Conservation (phyloP, 1,140 invertebrate genomes). For the Pantala flavescens region DNA sequence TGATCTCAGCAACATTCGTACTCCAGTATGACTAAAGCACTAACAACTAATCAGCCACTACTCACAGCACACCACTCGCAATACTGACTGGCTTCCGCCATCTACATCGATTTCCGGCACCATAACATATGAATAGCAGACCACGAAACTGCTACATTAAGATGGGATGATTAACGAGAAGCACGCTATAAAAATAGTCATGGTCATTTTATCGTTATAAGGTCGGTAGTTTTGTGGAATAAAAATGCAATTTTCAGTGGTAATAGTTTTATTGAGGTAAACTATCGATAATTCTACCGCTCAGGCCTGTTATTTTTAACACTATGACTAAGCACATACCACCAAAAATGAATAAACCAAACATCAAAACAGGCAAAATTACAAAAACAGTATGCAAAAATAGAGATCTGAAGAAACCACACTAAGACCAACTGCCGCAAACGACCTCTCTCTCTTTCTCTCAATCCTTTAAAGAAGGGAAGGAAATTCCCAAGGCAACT, state of each 20-base stretch:
- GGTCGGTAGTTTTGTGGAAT: not conserved
- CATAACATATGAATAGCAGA: too few species aligned
- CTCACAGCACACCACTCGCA: too few species aligned
- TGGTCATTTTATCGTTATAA: not conserved
- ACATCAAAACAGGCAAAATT: not conserved
- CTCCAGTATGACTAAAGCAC: not conserved
- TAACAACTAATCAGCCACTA: too few species aligned
- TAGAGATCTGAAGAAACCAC: conserved; percentile 1
- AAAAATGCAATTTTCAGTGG: not conserved
- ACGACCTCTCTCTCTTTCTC: not conserved
- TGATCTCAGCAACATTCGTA: not conserved
- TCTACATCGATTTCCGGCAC: too few species aligned
- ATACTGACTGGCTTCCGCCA: too few species aligned
- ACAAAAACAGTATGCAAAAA: conserved; percentile 10
- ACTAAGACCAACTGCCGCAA: not conserved
- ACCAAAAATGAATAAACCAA: not conserved
- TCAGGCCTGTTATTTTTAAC: not conserved
- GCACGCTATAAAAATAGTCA: too few species aligned
- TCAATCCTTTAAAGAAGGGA: not conserved
- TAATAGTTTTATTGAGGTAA: conserved; percentile 1
- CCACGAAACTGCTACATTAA: too few species aligned
- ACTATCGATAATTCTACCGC: not conserved
- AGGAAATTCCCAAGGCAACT: not conserved
- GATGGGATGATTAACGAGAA: too few species aligned
- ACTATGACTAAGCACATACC: conserved; percentile 5